Evolutionary conservation across 2,888 invertebrate genomes (phyloP), one percentile per base, ranked within the genome.

Genomic region (Stomorhina lunata): DNA sequence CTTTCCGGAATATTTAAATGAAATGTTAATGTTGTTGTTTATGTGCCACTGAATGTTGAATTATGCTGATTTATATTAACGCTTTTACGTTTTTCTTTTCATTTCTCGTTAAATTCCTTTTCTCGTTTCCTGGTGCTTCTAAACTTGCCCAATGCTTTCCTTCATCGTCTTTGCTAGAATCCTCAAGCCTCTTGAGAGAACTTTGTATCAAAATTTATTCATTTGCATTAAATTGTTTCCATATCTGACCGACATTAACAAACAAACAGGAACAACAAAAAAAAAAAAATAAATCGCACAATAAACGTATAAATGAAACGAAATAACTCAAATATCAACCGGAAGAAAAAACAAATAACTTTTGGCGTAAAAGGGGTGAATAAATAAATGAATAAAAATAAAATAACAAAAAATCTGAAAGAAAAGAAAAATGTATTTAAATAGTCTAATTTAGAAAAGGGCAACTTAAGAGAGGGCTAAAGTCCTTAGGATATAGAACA

Each of bases 51-150:
- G 72, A 40, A 57, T 69, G 81, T 77, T 68, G 68, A 78, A 73
- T 81, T 78, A 63, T 73, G 81, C 45, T 68, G 77, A 81, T 77
- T 81, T 81, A 68, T 77, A 81, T 81, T 77, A 81, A 73, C 68
- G 50, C 50, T 68, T 68, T 7, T 37, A 63, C n/a, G 17, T 43
- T 63, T 17, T 17, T 17, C 15, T 43, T 27, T 9, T 17, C 4
- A 25, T 61, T 61, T 43, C 43, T 32, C 17, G 7, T 10, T 17
- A 6, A 32, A 6, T 61, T 27, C 43, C 1, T 43, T 43, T 43
- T 15, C 27, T n/a, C 27, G 40, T 61, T 20, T 61, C 12, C n/a
- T n/a, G n/a, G n/a, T n/a, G n/a, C n/a, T n/a, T n/a, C n/a, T n/a
- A n/a, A n/a, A 34, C 25, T 12, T 22, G 25, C 6, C 12, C n/a